Evolutionary conservation across 1,140 invertebrate species (phyloP).

Genomic region (Cyclina sinensis): DNA sequence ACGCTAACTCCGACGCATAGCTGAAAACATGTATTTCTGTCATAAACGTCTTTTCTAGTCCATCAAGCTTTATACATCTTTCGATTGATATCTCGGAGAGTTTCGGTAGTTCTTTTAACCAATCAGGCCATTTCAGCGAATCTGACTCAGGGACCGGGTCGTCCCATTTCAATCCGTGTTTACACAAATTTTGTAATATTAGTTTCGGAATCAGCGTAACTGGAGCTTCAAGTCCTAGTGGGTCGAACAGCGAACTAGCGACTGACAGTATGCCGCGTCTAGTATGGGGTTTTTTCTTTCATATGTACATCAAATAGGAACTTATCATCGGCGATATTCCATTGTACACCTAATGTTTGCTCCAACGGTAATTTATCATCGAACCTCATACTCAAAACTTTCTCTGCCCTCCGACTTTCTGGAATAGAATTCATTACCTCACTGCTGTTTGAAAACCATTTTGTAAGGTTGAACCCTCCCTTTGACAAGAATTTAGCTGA

Average conservation of each 20-base stretch:
- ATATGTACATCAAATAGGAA: too few relatives aligned
- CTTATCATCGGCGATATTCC: neutral
- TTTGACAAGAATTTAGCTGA: neutral
- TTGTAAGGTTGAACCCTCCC: conserved; percentile 73
- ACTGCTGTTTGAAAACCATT: conserved; percentile 11
- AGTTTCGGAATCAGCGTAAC: conserved; percentile 30
- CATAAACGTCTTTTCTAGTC: neutral
- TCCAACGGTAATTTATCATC: neutral
- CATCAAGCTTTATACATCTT: conserved; percentile 21
- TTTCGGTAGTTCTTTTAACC: neutral
- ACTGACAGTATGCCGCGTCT: conserved; percentile 52
- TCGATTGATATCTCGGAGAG: neutral
- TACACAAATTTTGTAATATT: conserved; percentile 53
- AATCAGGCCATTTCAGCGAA: conserved; percentile 18
- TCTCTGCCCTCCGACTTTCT: neutral
- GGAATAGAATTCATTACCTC: conserved; percentile 40
- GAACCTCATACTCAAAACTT: neutral
- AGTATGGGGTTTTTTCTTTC: neutral
- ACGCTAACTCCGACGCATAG: conserved; percentile 39
- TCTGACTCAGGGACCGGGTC: conserved; percentile 3
- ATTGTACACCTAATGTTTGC: conserved; percentile 11
- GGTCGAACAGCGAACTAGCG: conserved; percentile 71
- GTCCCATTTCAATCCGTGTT: conserved; percentile 56
- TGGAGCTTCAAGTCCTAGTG: neutral
- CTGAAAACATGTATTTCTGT: conserved; percentile 43